Percentiles rank a stretch among this genome's conserved stretches.
Conservation (phyloP, 2,113 vertebrate species). For the Thunnus thynnus region DNA sequence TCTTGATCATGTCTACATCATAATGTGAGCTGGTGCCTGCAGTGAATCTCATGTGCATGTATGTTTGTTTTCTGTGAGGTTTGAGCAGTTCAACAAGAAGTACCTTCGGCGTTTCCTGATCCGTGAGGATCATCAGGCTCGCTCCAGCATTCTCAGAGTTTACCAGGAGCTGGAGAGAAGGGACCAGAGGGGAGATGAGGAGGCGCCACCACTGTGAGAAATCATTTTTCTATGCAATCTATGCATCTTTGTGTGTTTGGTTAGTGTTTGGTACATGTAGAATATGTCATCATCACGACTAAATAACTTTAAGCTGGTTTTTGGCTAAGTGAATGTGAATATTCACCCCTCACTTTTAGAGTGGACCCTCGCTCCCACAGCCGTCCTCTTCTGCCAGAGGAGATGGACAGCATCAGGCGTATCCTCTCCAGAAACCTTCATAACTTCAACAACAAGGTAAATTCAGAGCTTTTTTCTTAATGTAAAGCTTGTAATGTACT, state of each 20-base stretch:
- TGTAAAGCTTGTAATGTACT: no score
- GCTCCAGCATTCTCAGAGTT: constrained; percentile 88
- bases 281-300: not conserved
- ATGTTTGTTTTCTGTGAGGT: constrained; percentile 68
- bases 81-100: constrained; percentile 89
- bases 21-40: not conserved
- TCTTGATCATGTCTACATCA: not conserved
- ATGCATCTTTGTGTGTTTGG: no score
- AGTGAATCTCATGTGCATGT: constrained; percentile 10
- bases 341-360: constrained; percentile 25
- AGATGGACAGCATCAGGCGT: constrained; percentile 86
- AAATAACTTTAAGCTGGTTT: no score
- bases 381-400: constrained; percentile 65
- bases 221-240: not conserved
- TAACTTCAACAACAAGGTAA: constrained; percentile 85
- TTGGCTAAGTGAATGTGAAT: not conserved
- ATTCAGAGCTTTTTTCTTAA: not conserved
- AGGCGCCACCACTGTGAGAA: constrained; percentile 62
- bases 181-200: constrained; percentile 82
- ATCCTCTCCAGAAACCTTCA: constrained; percentile 88
- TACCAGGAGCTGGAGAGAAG: constrained; percentile 90
- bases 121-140: constrained; percentile 84
- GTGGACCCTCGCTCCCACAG: constrained; percentile 60
- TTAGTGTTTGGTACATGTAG: no score
- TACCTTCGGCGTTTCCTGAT: constrained; percentile 89